Percentiles rank a stretch among this genome's conserved stretches.
These are phyloP conservation scores for Aleiodes testaceus DNA, from an alignment of 2,888 invertebrate species.

Conservation along the genomic window DNA sequence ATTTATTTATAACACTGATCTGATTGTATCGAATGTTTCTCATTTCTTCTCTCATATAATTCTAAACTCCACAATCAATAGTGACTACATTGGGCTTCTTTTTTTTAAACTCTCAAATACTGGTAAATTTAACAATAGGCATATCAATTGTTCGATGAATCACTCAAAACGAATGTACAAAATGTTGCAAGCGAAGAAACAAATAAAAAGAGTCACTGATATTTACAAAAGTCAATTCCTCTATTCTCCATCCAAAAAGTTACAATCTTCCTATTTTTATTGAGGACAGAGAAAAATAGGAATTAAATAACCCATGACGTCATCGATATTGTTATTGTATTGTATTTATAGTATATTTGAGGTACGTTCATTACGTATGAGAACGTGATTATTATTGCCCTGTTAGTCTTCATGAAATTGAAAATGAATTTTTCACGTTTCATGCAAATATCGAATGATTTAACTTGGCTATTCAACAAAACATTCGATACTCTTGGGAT, in stretches of 20 bases:
- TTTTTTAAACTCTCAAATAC: constrained; percentile 6
- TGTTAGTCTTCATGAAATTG: too few relatives aligned
- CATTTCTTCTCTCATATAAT: neutral
- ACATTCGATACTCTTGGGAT: constrained; percentile 15
- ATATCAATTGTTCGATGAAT: constrained; percentile 5
- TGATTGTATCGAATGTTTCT: constrained; percentile 11
- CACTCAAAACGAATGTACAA: constrained; percentile 17
- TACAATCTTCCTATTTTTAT: neutral
- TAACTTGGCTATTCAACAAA: neutral
- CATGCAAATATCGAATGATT: too few relatives aligned
- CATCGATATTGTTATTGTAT: neutral
- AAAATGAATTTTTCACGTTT: too few relatives aligned
- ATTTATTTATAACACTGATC: constrained; percentile 5
- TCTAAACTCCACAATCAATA: neutral
- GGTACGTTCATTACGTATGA: too few relatives aligned
- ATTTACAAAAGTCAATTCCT: constrained; percentile 28
- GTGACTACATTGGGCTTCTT: neutral
- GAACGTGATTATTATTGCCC: too few relatives aligned
- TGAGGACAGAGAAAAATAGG: neutral
- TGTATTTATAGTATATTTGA: too few relatives aligned
- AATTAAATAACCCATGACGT: neutral
- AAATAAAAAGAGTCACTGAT: constrained; percentile 9
- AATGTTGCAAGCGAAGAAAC: neutral
- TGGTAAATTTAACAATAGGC: constrained; percentile 20
- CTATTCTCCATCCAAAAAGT: neutral